Conservation (phyloP, 2,888 invertebrate genomes). For the Salticus scenicus region DNA sequence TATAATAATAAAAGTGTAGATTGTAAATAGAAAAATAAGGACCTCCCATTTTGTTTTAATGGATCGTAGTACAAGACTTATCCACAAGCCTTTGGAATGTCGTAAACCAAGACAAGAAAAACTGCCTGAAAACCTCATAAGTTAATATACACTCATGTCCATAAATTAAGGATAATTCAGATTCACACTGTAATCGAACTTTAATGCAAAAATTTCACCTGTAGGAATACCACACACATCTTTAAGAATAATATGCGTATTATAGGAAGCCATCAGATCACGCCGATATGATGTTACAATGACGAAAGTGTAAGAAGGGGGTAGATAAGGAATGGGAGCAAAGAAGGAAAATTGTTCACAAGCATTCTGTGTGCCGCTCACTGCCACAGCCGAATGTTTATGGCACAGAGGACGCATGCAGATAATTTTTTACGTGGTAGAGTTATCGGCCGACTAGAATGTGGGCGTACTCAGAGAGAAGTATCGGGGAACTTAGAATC, state of each 20-base stretch:
- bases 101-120: no score
- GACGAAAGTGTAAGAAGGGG: constrained; percentile 4
- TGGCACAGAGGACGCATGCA: constrained; percentile 22
- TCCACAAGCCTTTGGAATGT: no score
- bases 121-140: no score
- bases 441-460: constrained; percentile 25
- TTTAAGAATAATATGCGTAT: not conserved
- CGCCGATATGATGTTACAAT: constrained; percentile 19
- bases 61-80: no score
- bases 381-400: not conserved
- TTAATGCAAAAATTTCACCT: not conserved
- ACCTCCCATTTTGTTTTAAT: no score
- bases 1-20: no score
- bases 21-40: no score
- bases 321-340: not conserved
- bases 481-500: constrained; percentile 21
- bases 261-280: not conserved
- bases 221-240: not conserved
- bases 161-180: constrained; percentile 11
- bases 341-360: constrained; percentile 8
- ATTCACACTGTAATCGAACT: constrained; percentile 1
- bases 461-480: constrained; percentile 13
- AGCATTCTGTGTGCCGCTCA: not conserved
- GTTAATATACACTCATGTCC: constrained; percentile 14
- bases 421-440: constrained; percentile 31